These are phyloP conservation scores for Sebastes schlegelii DNA, from an alignment of 2,113 vertebrate species.

Conservation along the genomic window DNA sequence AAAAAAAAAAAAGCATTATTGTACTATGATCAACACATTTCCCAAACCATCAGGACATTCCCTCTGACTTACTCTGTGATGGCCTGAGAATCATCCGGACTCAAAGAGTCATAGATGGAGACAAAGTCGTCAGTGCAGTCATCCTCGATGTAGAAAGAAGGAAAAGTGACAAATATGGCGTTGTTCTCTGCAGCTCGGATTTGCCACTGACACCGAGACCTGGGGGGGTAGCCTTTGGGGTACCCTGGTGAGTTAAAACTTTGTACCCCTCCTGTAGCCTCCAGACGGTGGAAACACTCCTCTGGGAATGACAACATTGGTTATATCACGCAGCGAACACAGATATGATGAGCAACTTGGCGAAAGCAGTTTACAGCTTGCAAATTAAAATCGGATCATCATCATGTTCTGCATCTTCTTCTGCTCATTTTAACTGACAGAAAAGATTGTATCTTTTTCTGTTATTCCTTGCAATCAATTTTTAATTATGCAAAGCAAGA, in stretches of 20 bases:
- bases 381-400: conserved; percentile 1
- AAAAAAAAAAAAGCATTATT: neutral
- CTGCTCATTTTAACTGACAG: neutral
- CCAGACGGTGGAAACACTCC: conserved; percentile 74
- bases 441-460: neutral
- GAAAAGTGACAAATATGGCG: conserved; percentile 74
- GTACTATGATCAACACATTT: neutral
- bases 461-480: neutral
- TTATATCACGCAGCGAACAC: neutral
- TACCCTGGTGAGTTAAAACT: conserved; percentile 77
- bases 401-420: neutral
- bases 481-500: neutral
- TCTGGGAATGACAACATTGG: conserved; percentile 56
- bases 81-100: conserved; percentile 77
- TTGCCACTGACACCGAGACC: conserved; percentile 85
- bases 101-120: conserved; percentile 83
- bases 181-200: conserved; percentile 72
- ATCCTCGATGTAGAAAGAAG: conserved; percentile 83
- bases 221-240: conserved; percentile 65
- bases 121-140: conserved; percentile 84
- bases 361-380: neutral
- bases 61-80: conserved; percentile 82
- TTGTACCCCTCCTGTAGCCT: conserved; percentile 44
- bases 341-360: neutral
- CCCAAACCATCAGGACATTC: neutral